phyloP scores from a whole-genome alignment of 2,113 vertebrate genomes.

The Eretmochelys imbricata region DNA sequence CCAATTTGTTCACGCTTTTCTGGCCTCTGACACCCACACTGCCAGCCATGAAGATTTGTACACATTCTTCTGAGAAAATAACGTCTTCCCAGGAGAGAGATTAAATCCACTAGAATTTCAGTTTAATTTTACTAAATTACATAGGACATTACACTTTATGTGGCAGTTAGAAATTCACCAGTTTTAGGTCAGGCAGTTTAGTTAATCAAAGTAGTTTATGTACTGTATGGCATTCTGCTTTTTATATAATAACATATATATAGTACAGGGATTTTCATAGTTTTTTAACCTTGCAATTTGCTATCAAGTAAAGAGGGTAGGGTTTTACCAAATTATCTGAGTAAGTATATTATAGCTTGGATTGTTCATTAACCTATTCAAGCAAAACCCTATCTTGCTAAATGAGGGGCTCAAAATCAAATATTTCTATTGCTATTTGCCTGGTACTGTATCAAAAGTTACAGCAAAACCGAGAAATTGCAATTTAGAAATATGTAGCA shows the following conservation, averaged over 20 bases:
- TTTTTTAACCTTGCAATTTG: not conserved
- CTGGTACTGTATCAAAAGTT: not conserved
- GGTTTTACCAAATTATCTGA: not conserved
- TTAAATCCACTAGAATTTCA: conserved; percentile 31
- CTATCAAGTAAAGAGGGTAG: not conserved
- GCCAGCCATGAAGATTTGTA: conserved; percentile 39
- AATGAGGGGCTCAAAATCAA: conserved; percentile 8
- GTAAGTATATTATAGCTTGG: not conserved
- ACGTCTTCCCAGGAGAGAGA: not conserved
- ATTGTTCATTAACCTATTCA: conserved; percentile 23
- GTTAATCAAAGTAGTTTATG: conserved; percentile 8
- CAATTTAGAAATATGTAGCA: not conserved
- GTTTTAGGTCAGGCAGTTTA: conserved; percentile 19
- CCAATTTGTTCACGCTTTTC: conserved; percentile 67
- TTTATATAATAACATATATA: conserved; percentile 1
- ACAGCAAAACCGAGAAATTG: not conserved
- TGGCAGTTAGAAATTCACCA: not conserved
- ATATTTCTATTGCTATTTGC: not conserved
- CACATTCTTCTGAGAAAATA: conserved; percentile 48
- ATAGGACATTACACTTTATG: conserved; percentile 33
- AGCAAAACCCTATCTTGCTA: not conserved
- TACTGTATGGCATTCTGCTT: conserved; percentile 3
- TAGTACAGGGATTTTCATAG: conserved; percentile 12
- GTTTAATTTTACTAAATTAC: conserved; percentile 23
- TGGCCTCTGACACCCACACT: conserved; percentile 52